Percentiles rank a stretch among this genome's conserved stretches.
Evolutionary conservation across 2,797 vertebrate species (phyloP).

Genomic region (Pristis pectinata): DNA sequence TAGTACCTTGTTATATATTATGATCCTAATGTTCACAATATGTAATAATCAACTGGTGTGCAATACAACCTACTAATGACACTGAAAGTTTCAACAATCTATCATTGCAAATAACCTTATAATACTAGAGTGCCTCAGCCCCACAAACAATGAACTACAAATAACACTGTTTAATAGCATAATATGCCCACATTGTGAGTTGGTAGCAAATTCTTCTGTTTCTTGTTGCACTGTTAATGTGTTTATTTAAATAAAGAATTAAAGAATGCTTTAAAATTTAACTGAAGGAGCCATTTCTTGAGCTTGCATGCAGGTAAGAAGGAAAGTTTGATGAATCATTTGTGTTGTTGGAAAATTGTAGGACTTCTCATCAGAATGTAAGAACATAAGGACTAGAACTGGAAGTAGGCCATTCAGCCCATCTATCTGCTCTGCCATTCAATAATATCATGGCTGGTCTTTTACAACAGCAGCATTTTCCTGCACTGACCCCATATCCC

Average conservation of each 20-base stretch:
- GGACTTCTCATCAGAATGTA: not conserved
- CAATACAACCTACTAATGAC: not conserved
- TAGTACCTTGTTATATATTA: slow-evolving; percentile 23
- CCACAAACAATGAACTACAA: not conserved
- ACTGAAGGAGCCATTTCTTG: not conserved
- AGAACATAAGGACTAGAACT: too few relatives aligned
- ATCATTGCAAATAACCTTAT: not conserved
- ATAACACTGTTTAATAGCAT: not conserved
- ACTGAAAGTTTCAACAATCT: not conserved
- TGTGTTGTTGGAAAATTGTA: not conserved
- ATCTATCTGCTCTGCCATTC: too few relatives aligned
- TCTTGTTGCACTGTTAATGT: not conserved
- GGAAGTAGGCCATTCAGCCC: too few relatives aligned
- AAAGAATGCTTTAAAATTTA: not conserved
- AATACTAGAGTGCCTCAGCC: not conserved
- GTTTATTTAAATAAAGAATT: slow-evolving; percentile 3
- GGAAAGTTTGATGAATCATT: not conserved
- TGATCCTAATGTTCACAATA: slow-evolving; percentile 26
- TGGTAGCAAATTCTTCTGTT: not conserved
- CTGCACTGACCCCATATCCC: too few relatives aligned
- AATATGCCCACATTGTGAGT: not conserved
- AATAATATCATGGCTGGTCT: too few relatives aligned
- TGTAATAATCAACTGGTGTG: slow-evolving; percentile 21
- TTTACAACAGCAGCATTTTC: too few relatives aligned
- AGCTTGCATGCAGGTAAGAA: not conserved